Conservation (phyloP, 2,797 vertebrate genomes). For the Coendou prehensilis region DNA sequence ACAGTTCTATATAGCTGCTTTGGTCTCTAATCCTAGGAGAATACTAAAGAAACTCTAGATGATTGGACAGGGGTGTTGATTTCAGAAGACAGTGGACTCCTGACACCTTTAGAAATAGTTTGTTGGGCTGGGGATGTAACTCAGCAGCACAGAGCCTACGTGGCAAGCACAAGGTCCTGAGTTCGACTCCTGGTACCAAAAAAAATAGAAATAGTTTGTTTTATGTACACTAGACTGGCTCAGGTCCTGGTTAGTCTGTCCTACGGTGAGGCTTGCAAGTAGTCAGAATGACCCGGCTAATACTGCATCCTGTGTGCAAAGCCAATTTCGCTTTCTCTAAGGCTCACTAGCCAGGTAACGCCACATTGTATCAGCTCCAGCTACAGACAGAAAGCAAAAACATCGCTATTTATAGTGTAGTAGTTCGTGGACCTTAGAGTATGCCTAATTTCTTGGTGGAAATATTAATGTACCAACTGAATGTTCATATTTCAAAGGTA, state of each 20-base stretch:
- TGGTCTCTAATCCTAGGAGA: slow-evolving; percentile 11
- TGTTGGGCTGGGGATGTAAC: background rate
- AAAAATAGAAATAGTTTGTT: slow-evolving; percentile 28
- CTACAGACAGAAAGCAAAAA: slow-evolving; percentile 81
- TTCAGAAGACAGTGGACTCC: slow-evolving; percentile 39
- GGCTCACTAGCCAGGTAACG: slow-evolving; percentile 82
- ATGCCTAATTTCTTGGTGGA: slow-evolving; percentile 96
- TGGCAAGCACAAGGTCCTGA: background rate
- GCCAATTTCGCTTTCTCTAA: slow-evolving; percentile 79
- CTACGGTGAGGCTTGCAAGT: slow-evolving; percentile 4
- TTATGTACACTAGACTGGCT: slow-evolving; percentile 42
- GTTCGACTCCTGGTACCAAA: background rate
- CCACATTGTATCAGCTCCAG: slow-evolving; percentile 88
- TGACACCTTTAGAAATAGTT: slow-evolving; percentile 30
- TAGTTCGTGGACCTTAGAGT: slow-evolving; percentile 92
- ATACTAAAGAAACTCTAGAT: background rate
- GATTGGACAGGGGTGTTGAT: background rate
- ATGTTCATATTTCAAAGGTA: slow-evolving; percentile 94
- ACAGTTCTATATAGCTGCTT: slow-evolving; percentile 66
- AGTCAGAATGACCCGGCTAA: slow-evolving; percentile 65
- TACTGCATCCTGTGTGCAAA: background rate
- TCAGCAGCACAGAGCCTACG: background rate
- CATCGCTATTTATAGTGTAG: slow-evolving; percentile 94
- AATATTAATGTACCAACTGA: slow-evolving; percentile 97
- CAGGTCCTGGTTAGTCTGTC: slow-evolving; percentile 35